These are phyloP conservation scores for Caenorhabditis briggsae DNA, from an alignment of 1,140 invertebrate genomes.

Conservation along the genomic window DNA sequence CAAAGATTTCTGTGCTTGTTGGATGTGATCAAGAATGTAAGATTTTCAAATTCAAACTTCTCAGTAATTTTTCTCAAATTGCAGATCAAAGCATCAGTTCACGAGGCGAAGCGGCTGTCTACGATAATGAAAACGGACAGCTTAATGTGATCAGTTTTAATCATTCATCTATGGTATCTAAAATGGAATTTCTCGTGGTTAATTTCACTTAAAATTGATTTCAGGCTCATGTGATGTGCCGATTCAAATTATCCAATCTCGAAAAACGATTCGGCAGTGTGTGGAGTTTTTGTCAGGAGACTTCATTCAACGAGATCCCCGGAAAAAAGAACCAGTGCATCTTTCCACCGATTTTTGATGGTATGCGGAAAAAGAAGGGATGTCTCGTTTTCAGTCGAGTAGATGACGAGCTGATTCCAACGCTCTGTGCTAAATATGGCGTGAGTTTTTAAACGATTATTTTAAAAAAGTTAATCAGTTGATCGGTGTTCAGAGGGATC, in stretches of 20 bases:
- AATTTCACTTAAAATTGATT: neutral
- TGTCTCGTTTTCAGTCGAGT: constrained; percentile 12
- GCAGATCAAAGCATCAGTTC: constrained; percentile 26
- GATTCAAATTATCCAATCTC: constrained; percentile 12
- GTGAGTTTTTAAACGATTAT: neutral
- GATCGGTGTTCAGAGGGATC: neutral
- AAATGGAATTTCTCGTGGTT: too few species aligned
- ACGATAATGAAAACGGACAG: neutral
- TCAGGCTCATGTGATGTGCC: constrained; percentile 37
- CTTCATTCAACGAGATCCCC: neutral
- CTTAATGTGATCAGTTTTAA: constrained; percentile 6
- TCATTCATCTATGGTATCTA: neutral
- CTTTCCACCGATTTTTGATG: neutral
- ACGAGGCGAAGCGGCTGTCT: neutral
- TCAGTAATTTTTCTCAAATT: neutral
- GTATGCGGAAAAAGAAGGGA: constrained; percentile 1
- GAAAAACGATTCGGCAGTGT: constrained; percentile 40
- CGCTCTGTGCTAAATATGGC: constrained; percentile 30
- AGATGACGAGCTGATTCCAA: neutral
- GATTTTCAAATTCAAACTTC: neutral
- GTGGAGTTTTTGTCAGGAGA: constrained; percentile 44
- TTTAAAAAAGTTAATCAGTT: neutral
- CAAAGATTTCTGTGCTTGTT: constrained; percentile 7
- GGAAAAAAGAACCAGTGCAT: neutral
- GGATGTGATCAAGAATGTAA: constrained; percentile 41